These are phyloP conservation scores for Ascaphus truei DNA, from an alignment of 2,113 vertebrate genomes.

Conservation along the genomic window DNA sequence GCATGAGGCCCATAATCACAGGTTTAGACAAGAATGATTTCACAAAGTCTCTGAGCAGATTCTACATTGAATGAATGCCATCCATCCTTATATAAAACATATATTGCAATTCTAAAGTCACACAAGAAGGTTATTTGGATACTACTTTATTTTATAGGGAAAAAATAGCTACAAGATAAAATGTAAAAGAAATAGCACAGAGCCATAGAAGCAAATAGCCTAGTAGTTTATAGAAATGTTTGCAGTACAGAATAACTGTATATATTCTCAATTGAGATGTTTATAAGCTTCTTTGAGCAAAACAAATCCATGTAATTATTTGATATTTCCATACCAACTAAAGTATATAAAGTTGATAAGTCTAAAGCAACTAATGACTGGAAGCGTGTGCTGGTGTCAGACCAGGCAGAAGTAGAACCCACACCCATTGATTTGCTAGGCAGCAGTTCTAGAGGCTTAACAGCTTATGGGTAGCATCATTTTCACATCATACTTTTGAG, in stretches of 20 bases:
- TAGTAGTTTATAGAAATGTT: not conserved
- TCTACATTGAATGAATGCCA: constrained; percentile 19
- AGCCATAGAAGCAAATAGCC: not conserved
- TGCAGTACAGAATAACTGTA: not conserved
- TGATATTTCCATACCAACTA: too few species aligned
- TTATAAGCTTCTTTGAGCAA: too few species aligned
- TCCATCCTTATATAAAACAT: constrained; percentile 30
- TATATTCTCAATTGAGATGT: too few species aligned
- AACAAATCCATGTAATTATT: too few species aligned
- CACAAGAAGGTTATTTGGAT: not conserved
- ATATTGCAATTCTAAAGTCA: constrained; percentile 13
- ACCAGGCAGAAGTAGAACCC: too few species aligned
- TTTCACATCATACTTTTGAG: too few species aligned
- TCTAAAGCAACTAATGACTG: too few species aligned
- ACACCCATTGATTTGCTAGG: too few species aligned
- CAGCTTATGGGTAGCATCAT: too few species aligned
- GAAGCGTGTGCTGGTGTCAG: too few species aligned
- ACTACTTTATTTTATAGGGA: constrained; percentile 26
- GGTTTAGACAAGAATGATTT: constrained; percentile 21
- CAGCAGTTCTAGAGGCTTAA: too few species aligned
- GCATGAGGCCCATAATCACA: constrained; percentile 15
- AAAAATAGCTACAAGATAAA: constrained; percentile 31
- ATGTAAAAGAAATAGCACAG: constrained; percentile 18
- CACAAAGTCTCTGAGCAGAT: constrained; percentile 25
- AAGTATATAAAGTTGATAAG: too few species aligned